Conservation (phyloP, 2,888 invertebrate species). For the Oasisia sp. region DNA sequence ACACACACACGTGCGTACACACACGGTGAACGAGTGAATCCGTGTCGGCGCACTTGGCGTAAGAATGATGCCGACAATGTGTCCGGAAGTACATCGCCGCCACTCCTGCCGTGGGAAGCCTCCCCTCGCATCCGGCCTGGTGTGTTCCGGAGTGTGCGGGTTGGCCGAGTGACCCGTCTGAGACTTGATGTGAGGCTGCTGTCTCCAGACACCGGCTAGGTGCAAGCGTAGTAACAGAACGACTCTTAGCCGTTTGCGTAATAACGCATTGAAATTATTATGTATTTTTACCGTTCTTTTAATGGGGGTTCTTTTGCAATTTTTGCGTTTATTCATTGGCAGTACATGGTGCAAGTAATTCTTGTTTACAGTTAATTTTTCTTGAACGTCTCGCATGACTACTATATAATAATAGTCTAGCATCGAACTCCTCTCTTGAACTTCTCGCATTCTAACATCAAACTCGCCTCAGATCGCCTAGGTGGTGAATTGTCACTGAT, state of each 20-base stretch:
- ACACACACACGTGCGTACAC: too few species aligned
- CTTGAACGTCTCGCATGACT: too few species aligned
- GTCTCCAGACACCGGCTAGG: not conserved
- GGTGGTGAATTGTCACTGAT: too few species aligned
- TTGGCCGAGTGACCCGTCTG: not conserved
- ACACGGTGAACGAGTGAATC: too few species aligned
- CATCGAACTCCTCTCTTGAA: too few species aligned
- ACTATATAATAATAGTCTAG: too few species aligned
- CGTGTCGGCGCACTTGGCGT: not conserved
- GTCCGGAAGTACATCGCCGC: not conserved
- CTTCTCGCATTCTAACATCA: too few species aligned
- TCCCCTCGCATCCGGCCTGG: not conserved
- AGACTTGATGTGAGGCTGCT: not conserved
- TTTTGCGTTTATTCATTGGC: too few species aligned
- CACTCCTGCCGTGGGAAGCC: not conserved
- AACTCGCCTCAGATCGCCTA: too few species aligned
- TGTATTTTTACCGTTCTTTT: not conserved
- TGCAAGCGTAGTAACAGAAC: not conserved
- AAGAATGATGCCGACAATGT: not conserved
- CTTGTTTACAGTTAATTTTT: too few species aligned
- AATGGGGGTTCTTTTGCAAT: not conserved
- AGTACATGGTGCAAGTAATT: too few species aligned
- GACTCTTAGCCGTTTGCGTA: not conserved
- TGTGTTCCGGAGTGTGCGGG: not conserved
- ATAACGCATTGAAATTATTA: not conserved